Conservation (phyloP, 1,140 invertebrate genomes). For the Hyposmocoma kahamanoa region DNA sequence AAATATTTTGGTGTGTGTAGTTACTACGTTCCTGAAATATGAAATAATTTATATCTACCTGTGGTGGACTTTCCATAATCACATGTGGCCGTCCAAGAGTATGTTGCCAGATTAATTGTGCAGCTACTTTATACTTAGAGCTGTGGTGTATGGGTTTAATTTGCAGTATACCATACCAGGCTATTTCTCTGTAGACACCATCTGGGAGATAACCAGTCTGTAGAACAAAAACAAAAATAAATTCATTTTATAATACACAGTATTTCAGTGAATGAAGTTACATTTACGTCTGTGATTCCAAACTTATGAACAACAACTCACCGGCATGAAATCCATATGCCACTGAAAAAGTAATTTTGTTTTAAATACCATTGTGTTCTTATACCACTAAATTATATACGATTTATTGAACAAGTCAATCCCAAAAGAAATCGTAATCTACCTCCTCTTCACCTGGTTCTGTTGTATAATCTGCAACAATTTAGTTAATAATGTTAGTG, state of each 20-base stretch:
- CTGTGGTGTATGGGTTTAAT: conserved; percentile 61
- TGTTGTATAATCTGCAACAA: not conserved
- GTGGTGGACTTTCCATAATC: conserved; percentile 59
- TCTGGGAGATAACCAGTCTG: conserved; percentile 63
- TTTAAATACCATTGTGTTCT: no score
- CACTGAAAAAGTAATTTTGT: conserved; percentile 46
- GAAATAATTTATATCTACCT: conserved; percentile 32
- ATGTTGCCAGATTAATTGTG: conserved; percentile 61
- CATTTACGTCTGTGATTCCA: not conserved
- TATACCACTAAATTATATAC: no score
- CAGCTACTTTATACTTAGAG: conserved; percentile 55
- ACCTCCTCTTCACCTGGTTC: not conserved
- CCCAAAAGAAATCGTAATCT: no score
- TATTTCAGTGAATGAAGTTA: not conserved
- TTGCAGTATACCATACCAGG: conserved; percentile 65
- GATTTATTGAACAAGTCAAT: no score
- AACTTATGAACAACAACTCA: conserved; percentile 38
- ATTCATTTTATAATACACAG: not conserved
- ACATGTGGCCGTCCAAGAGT: conserved; percentile 59
- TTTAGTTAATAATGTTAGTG: no score
- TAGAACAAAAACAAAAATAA: not conserved
- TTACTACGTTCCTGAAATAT: not conserved
- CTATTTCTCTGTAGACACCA: conserved; percentile 62
- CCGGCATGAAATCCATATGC: conserved; percentile 69
- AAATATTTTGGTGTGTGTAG: not conserved